Base-by-base conservation (phyloP, 2,797 vertebrate genomes). In the Iguana delicatissima region DNA sequence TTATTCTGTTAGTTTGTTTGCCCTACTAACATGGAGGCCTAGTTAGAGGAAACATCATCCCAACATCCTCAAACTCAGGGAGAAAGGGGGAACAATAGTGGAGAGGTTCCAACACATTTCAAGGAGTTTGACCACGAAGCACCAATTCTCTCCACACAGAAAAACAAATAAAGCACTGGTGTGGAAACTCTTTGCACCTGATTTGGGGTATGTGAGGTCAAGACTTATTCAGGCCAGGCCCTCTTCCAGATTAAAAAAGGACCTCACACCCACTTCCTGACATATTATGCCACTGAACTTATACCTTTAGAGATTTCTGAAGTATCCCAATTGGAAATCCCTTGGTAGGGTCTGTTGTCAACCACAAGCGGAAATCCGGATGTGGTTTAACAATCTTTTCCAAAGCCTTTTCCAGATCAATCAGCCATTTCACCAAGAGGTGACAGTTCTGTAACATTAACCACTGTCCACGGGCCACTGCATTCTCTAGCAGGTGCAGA, bases 381-480 rank as follows among this genome's bases (percentile, higher is more conserved):
- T 99, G 98, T 29, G 99, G 98, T 38, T 98, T 98, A n/a, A 95
- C 96, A 73, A 99, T 98, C 88, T 96, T 97, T 95, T 99, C 99
- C 85, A 99, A 95, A 1, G 98, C 96, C 93, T 99, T 99, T 96
- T 99, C 99, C 95, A 99, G 96, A 0, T 98, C 98, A 91, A 98
- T 96, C 14, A 99, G 98, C 99, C 99, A 99, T 94, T 97, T 98
- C 72, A 99, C 98, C 96, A 99, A 93, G 67, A 99, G 97, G 93
- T 99, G 99, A 92, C 99, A 99, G 96, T 99, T 99, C 97, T 99
- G 99, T 26, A 99, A 88, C 98, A 99, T 98, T 59, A 99, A 96
- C 99, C 99, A 99, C 88, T 99, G 98, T 4, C 99, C 99, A 0
- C 96, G 95, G 18, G 97, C 96, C 85, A 96, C 98, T 0, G 97